These are phyloP conservation scores for Sceloporus undulatus DNA, from an alignment of 2,113 vertebrate genomes.

Conservation along the genomic window DNA sequence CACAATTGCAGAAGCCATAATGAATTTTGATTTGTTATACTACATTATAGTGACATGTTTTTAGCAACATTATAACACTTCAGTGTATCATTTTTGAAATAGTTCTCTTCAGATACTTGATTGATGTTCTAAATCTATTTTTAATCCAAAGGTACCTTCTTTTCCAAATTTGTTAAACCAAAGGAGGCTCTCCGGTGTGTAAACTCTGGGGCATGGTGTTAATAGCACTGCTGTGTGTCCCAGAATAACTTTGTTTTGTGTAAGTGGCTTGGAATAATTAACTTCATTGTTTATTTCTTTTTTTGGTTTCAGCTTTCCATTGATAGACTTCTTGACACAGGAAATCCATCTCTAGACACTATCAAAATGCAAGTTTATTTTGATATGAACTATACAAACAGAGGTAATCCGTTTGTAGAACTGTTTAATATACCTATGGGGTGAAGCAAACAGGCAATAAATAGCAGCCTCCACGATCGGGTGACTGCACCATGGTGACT, in stretches of 20 bases:
- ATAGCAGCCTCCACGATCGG: too few relatives aligned
- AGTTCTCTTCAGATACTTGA: conserved; percentile 5
- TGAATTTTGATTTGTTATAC: not conserved
- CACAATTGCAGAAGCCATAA: not conserved
- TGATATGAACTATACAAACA: conserved; percentile 88
- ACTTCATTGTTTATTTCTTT: conserved; percentile 61
- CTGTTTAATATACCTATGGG: not conserved
- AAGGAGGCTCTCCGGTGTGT: not conserved
- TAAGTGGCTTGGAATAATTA: conserved; percentile 36
- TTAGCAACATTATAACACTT: too few relatives aligned
- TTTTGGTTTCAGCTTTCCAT: conserved; percentile 85
- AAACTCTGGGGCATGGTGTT: not conserved
- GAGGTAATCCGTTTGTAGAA: conserved; percentile 80
- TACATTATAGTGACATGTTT: not conserved
- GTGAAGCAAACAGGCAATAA: too few relatives aligned
- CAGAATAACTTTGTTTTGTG: not conserved
- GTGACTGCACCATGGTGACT: too few relatives aligned
- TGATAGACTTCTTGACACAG: conserved; percentile 82
- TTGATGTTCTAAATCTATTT: conserved; percentile 36
- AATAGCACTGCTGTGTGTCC: not conserved
- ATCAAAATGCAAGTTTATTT: conserved; percentile 98
- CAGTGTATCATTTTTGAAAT: not conserved
- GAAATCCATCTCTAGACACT: conserved; percentile 88
- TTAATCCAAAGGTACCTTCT: not conserved
- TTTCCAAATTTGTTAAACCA: not conserved